phyloP scores from a whole-genome alignment of 2,113 vertebrate species.

The Sander lucioperca region DNA sequence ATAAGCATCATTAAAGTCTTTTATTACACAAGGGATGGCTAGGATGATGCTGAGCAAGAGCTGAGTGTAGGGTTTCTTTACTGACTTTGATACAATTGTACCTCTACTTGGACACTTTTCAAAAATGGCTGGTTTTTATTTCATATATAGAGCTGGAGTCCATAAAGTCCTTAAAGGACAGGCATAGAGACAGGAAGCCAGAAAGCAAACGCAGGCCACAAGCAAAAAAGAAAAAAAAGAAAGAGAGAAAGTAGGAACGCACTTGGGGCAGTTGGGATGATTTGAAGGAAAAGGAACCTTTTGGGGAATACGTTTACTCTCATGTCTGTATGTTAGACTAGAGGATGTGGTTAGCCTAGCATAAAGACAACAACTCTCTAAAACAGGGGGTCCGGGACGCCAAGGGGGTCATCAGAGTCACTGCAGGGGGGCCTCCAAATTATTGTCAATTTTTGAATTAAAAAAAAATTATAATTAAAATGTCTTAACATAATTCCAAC shows the following conservation, averaged over 20 bases:
- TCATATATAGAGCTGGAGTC: neutral
- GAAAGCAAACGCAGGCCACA: neutral
- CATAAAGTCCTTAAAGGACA: conserved; percentile 1
- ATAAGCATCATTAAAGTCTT: conserved; percentile 28
- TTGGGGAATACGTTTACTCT: neutral
- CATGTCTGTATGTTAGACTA: neutral
- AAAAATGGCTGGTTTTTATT: neutral
- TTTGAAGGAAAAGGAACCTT: neutral
- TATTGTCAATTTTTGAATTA: too few relatives aligned
- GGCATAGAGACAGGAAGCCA: neutral
- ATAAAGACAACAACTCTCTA: neutral
- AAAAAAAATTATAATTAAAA: too few relatives aligned
- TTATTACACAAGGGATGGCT: neutral
- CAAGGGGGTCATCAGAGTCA: too few relatives aligned
- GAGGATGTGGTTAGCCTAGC: neutral
- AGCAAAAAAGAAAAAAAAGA: neutral
- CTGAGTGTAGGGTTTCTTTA: conserved; percentile 12
- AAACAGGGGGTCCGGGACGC: too few relatives aligned
- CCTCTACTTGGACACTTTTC: neutral
- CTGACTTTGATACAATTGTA: conserved; percentile 13
- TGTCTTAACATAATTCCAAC: too few relatives aligned
- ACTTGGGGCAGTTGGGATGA: neutral
- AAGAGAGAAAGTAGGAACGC: neutral
- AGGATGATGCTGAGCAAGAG: conserved; percentile 14
- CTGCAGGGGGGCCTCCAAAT: too few relatives aligned